phyloP scores from a whole-genome alignment of 2,797 vertebrate species.

The Podarcis siculus region DNA sequence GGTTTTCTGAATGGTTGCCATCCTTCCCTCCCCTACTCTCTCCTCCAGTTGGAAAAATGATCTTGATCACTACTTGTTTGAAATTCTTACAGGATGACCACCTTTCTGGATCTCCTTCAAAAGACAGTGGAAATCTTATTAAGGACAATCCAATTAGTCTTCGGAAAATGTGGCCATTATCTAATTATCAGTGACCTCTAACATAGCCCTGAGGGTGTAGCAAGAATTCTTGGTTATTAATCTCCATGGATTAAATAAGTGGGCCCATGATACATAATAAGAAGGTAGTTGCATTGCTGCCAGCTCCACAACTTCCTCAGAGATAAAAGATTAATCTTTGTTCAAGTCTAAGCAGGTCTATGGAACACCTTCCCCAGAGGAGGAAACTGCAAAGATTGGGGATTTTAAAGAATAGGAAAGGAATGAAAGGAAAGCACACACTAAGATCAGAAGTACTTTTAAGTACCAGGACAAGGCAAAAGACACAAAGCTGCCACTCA shows the following conservation, averaged over 20 bases:
- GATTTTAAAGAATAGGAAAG: background rate
- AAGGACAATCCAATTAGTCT: constrained; percentile 23
- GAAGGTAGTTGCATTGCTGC: background rate
- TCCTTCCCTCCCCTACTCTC: background rate
- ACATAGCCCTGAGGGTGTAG: background rate
- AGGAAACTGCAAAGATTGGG: background rate
- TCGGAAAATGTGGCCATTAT: constrained; percentile 13
- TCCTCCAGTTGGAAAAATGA: background rate
- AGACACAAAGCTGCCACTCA: background rate
- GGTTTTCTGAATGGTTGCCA: background rate
- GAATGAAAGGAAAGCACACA: background rate
- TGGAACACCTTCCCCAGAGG: background rate
- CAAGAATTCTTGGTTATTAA: background rate
- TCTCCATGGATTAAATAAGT: constrained; percentile 5
- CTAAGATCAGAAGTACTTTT: background rate
- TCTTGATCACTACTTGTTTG: background rate
- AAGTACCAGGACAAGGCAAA: background rate
- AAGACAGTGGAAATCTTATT: constrained; percentile 11
- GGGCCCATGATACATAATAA: background rate
- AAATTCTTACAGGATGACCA: background rate
- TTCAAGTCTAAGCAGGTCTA: background rate
- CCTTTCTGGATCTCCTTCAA: background rate
- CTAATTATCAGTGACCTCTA: constrained; percentile 8
- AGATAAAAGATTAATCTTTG: background rate
- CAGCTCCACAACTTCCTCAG: background rate